A percentile compares a stretch with the other conserved stretches of the same genome.
These are phyloP conservation scores for Himalopsyche tibetana DNA, from an alignment of 2,888 invertebrate genomes.

Conservation along the genomic window DNA sequence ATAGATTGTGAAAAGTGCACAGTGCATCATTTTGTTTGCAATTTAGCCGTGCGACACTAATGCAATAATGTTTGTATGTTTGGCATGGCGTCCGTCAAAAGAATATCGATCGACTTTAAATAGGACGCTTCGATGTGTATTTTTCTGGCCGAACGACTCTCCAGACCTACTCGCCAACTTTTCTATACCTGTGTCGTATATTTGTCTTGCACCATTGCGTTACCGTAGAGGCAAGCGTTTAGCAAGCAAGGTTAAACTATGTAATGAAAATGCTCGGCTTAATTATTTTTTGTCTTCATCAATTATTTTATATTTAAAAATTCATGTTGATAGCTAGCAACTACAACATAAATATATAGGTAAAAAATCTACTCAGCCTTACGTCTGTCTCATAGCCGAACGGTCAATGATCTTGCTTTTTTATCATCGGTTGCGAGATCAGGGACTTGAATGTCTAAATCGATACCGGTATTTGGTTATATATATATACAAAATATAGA, in stretches of 20 bases:
- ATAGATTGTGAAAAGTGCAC: slow-evolving; percentile 24
- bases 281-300: neutral
- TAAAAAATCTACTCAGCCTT: too few relatives aligned
- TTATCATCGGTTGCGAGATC: too few relatives aligned
- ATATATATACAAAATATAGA: too few relatives aligned
- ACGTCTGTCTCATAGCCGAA: too few relatives aligned
- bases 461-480: too few relatives aligned
- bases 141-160: slow-evolving; percentile 40
- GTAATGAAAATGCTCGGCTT: neutral
- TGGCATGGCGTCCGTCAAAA: slow-evolving; percentile 52
- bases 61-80: slow-evolving; percentile 39
- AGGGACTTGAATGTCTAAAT: too few relatives aligned
- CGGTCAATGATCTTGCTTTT: too few relatives aligned
- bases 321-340: too few relatives aligned
- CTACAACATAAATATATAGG: too few relatives aligned
- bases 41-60: slow-evolving; percentile 18
- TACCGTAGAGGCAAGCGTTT: neutral
- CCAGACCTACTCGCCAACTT: slow-evolving; percentile 4
- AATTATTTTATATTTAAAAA: too few relatives aligned
- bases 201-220: slow-evolving; percentile 40
- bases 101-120: slow-evolving; percentile 57
- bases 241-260: neutral
- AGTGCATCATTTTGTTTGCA: slow-evolving; percentile 36
- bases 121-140: slow-evolving; percentile 50
- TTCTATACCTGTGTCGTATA: slow-evolving; percentile 9